A percentile compares a stretch with the other conserved stretches of the same genome.
Conservation (phyloP, 2,113 vertebrate genomes). For the Bettongia penicillata region DNA sequence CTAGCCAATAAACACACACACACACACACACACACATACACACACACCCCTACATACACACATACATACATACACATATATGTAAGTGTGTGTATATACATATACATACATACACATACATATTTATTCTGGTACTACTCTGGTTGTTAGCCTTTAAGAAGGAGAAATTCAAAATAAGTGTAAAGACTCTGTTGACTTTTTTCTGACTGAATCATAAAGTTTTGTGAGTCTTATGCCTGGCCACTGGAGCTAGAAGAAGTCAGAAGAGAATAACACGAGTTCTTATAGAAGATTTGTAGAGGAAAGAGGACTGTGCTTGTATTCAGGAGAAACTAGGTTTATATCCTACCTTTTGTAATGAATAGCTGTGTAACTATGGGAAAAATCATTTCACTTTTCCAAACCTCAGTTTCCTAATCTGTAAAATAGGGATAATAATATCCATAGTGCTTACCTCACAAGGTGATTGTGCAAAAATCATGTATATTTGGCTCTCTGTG, state of each 20-base stretch:
- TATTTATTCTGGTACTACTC: not conserved
- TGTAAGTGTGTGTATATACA: too few relatives aligned
- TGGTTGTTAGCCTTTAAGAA: not conserved
- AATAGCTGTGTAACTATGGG: not conserved
- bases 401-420: too few relatives aligned
- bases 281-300: not conserved
- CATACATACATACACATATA: too few relatives aligned
- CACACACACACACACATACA: too few relatives aligned
- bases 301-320: not conserved
- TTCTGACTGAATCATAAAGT: constrained; percentile 25
- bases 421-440: not conserved
- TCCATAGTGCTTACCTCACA: not conserved
- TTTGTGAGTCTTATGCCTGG: constrained; percentile 12
- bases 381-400: not conserved
- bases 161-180: constrained; percentile 39
- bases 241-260: not conserved
- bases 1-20: too few relatives aligned
- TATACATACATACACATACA: too few relatives aligned
- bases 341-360: not conserved
- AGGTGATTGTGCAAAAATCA: not conserved
- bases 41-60: too few relatives aligned
- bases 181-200: not conserved
- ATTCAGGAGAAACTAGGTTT: not conserved
- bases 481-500: not conserved
- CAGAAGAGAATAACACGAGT: not conserved